Percentiles rank a stretch among this genome's conserved stretches.
These are phyloP conservation scores for Poeciliopsis presidionis DNA, from an alignment of 2,797 vertebrate species.

Conservation along the genomic window DNA sequence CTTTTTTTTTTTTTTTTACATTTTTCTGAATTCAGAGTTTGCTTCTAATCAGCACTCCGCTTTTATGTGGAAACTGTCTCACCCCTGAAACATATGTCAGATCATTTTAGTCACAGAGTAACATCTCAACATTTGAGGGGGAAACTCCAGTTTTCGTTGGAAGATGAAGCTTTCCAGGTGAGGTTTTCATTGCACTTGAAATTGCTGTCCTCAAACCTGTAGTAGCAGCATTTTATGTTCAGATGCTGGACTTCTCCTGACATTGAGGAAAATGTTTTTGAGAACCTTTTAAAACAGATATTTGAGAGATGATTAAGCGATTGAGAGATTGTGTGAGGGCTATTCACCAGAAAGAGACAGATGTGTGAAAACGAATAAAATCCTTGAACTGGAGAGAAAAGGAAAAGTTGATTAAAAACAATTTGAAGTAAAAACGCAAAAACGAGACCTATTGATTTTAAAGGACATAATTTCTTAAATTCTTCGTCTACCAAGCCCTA, in stretches of 20 bases:
- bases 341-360: slow-evolving; percentile 3
- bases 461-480: not conserved
- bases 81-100: slow-evolving; percentile 14
- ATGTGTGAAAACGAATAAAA: not conserved
- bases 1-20: not conserved
- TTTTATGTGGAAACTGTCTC: slow-evolving; percentile 31
- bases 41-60: slow-evolving; percentile 46
- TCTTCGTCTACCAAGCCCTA: not conserved
- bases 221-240: slow-evolving; percentile 34
- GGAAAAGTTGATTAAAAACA: not conserved
- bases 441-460: not conserved
- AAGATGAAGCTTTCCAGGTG: not conserved
- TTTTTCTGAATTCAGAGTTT: slow-evolving; percentile 12
- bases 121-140: slow-evolving; percentile 12
- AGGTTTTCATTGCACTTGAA: slow-evolving; percentile 20
- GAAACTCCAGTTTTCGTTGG: not conserved
- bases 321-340: slow-evolving; percentile 25
- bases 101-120: slow-evolving; percentile 29
- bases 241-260: slow-evolving; percentile 24
- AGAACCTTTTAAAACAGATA: slow-evolving; percentile 34
- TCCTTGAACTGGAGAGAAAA: not conserved
- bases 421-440: not conserved
- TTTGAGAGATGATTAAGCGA: slow-evolving; percentile 26
- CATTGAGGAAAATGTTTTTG: slow-evolving; percentile 37
- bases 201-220: slow-evolving; percentile 4